Evolutionary conservation across 1,140 invertebrate species (phyloP).

Genomic region (Fopius arisanus): DNA sequence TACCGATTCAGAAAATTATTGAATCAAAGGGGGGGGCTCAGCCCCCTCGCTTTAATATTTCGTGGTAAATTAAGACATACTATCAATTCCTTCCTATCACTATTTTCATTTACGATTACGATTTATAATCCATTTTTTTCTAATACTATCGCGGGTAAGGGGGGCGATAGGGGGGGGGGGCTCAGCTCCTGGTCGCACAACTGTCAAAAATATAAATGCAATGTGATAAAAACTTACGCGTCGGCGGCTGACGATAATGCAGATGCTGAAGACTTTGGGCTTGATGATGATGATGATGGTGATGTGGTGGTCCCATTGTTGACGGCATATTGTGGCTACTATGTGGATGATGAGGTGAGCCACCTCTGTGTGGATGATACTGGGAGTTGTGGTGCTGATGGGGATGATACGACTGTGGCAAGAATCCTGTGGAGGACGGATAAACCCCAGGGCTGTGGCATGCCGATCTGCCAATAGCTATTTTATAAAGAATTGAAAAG

Average conservation of each 20-base stretch:
- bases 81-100: no score
- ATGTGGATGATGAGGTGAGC: conserved; percentile 61
- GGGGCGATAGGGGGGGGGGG: no score
- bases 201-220: no score
- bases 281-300: conserved; percentile 62
- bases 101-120: no score
- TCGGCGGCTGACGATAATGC: conserved; percentile 61
- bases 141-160: no score
- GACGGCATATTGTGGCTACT: conserved; percentile 53
- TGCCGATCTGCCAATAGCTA: conserved; percentile 65
- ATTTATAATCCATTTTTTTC: no score
- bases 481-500: neutral
- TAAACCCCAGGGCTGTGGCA: conserved; percentile 66
- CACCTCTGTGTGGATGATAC: conserved; percentile 60
- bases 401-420: conserved; percentile 59
- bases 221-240: conserved; percentile 62
- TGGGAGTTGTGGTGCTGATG: conserved; percentile 60
- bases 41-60: no score
- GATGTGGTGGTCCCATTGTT: conserved; percentile 61
- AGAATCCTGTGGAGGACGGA: conserved; percentile 50
- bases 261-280: conserved; percentile 60
- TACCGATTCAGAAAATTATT: no score
- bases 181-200: no score
- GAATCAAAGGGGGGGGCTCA: no score
- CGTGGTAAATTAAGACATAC: no score